Evolutionary conservation across 2,113 vertebrate genomes (phyloP).

Genomic region (Echinops telfairi): DNA sequence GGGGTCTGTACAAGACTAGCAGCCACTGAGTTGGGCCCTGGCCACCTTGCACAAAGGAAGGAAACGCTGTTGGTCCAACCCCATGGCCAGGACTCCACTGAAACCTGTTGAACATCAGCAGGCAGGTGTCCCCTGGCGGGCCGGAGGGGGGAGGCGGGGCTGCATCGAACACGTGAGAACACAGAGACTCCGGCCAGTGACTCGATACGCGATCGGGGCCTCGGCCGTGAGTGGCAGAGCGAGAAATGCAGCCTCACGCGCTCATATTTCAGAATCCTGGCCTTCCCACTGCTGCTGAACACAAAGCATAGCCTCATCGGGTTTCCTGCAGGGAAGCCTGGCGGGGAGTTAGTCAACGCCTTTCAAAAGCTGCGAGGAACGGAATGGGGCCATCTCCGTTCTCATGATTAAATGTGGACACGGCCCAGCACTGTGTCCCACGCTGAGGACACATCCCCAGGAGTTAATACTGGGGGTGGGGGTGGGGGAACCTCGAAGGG

Average conservation of each 20-base stretch:
- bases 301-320: not conserved
- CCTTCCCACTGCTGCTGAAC: not conserved
- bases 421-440: not conserved
- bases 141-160: not conserved
- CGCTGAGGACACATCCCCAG: not conserved
- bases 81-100: not conserved
- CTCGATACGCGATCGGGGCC: not conserved
- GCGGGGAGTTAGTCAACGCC: not conserved
- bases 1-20: not conserved
- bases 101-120: not conserved
- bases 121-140: not conserved
- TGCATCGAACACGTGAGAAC: not conserved
- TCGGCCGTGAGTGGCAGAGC: not conserved
- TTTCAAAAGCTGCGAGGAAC: not conserved
- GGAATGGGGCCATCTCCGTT: not conserved
- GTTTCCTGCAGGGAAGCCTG: not conserved
- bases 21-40: not conserved
- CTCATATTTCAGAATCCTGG: not conserved
- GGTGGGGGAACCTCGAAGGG: not conserved
- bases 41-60: not conserved
- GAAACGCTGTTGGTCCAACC: not conserved
- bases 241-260: conserved; percentile 3
- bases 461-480: not conserved
- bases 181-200: not conserved
- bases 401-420: not conserved